phyloP scores from a whole-genome alignment of 1,140 invertebrate genomes.

The Nebria ingens region DNA sequence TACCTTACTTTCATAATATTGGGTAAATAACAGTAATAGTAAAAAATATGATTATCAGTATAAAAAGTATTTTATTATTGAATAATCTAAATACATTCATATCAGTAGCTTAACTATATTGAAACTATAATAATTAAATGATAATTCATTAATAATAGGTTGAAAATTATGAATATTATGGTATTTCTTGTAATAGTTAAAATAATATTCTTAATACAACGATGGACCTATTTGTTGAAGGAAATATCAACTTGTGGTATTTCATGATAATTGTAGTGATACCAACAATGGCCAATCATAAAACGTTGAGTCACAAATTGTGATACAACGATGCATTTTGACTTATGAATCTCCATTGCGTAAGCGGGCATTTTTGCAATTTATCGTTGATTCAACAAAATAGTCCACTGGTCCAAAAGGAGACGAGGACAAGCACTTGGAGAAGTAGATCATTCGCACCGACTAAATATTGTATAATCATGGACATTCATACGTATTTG shows the following conservation, averaged over 20 bases:
- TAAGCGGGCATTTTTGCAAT: too few species aligned
- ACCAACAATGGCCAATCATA: too few species aligned
- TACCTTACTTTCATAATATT: too few species aligned
- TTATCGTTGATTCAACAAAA: constrained; percentile 12
- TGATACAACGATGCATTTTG: too few species aligned
- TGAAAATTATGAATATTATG: constrained; percentile 7
- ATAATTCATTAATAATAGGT: not conserved
- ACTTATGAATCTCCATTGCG: too few species aligned
- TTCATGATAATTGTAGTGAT: not conserved
- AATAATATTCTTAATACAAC: constrained; percentile 1
- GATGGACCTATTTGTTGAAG: not conserved
- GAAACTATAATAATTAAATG: not conserved
- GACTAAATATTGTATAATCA: constrained; percentile 1
- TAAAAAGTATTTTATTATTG: constrained; percentile 3
- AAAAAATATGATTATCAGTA: too few species aligned
- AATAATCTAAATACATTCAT: constrained; percentile 8
- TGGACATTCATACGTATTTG: not conserved
- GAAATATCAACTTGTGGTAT: not conserved
- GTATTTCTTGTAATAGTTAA: constrained; percentile 1
- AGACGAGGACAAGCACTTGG: constrained; percentile 31
- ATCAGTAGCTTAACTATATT: not conserved
- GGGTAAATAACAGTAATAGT: too few species aligned
- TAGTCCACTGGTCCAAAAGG: constrained; percentile 17
- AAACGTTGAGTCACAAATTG: too few species aligned
- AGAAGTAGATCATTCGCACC: constrained; percentile 15